Conservation (phyloP, 2,888 invertebrate genomes). For the Harpalus rufipes region DNA sequence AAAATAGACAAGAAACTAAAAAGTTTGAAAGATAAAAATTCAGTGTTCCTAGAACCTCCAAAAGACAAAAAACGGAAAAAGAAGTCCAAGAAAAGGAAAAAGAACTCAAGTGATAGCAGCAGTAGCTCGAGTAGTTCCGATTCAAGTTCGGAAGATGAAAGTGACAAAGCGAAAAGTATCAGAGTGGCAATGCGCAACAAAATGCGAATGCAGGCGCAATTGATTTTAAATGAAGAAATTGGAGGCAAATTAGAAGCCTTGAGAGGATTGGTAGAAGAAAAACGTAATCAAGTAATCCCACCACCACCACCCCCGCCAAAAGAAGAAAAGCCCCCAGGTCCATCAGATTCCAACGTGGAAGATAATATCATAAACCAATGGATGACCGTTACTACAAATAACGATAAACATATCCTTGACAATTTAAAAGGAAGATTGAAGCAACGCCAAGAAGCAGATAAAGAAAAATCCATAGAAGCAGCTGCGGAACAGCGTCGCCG, state of each 20-base stretch:
- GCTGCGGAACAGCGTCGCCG: constrained; percentile 60
- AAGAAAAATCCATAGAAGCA: constrained; percentile 73
- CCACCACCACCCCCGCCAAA: neutral
- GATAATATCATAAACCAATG: constrained; percentile 77
- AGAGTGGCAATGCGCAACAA: constrained; percentile 84
- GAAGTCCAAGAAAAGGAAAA: constrained; percentile 74
- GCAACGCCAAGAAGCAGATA: constrained; percentile 78
- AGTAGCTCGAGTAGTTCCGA: constrained; percentile 77
- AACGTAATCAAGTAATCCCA: constrained; percentile 71
- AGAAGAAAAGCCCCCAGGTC: constrained; percentile 68
- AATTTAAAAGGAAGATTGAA: constrained; percentile 79
- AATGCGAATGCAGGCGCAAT: constrained; percentile 78
- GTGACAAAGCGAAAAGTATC: constrained; percentile 81
- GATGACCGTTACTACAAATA: constrained; percentile 79
- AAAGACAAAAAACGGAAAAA: constrained; percentile 81
- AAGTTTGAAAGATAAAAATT: constrained; percentile 71
- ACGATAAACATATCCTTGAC: constrained; percentile 78
- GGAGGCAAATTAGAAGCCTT: constrained; percentile 75
- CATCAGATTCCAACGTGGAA: constrained; percentile 70
- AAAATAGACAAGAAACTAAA: constrained; percentile 68
- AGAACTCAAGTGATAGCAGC: constrained; percentile 76
- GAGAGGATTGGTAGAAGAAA: constrained; percentile 77
- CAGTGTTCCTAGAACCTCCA: constrained; percentile 69
- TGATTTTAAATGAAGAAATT: constrained; percentile 77
- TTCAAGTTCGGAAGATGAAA: constrained; percentile 74